Evolutionary conservation across 2,888 invertebrate species (phyloP), one percentile per base, ranked within the genome.

Genomic region (Mystacides longicornis): DNA sequence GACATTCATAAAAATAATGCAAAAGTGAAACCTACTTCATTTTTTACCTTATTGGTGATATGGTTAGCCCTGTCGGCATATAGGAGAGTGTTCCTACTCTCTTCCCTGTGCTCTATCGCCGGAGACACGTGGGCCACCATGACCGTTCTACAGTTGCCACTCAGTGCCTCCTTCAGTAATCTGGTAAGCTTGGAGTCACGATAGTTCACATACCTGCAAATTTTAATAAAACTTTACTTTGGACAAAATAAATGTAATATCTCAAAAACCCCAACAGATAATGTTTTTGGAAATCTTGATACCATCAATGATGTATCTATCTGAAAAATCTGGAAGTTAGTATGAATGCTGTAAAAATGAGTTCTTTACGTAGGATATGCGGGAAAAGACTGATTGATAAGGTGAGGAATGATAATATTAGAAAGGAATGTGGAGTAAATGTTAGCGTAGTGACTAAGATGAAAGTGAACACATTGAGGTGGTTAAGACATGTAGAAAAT

Each of bases 121-220:
- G 96, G 92, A 1, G 93, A 89, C 42, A 96, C 89, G 72, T 97
- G 95, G 2, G 96, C 96, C 56, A 97, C 91, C 96, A 97, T 97
- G 14, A 95, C 93, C 0, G 97, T 97, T 65, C 90, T 86, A 67
- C 95, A 95, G 67, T 94, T 93, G 4, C 96, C 93, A 63, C 89
- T 88, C 31, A 93, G 73, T 1, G 92, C 90, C 65, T 92, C 92
- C 62, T 90, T 89, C 51, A 96, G 76, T 54, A 96, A 74, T 3
- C 97, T 81, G 0, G 97, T 97, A 63, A 97, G 73, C 71, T 97
- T 97, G 22, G 95, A 95, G 73, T 97, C 97, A 1, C 96, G 82
- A 71, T 92, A 96, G 75, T 97, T 97, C 4, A 97, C 94, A 69
- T 94, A 97, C 67, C 84, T 79, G 37, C 19, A 51, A 48, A 37